Conservation (phyloP, 2,797 vertebrate genomes). For the Calcarius lapponicus region DNA sequence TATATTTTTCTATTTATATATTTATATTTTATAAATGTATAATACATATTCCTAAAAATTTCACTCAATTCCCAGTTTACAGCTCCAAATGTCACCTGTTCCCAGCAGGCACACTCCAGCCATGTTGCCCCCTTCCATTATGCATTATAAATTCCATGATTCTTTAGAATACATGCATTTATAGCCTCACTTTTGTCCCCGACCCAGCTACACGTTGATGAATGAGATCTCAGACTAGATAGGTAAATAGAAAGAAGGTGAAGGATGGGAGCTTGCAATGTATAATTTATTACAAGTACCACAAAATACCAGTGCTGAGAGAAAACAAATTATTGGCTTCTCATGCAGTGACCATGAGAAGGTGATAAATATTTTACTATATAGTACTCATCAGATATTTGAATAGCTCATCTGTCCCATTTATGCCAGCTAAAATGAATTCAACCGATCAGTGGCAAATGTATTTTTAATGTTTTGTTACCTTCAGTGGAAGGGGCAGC, state of each 20-base stretch:
- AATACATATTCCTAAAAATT: too few relatives aligned
- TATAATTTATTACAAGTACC: conserved; percentile 69
- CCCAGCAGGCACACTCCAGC: neutral
- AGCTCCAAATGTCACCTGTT: neutral
- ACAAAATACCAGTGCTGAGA: conserved; percentile 60
- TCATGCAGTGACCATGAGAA: conserved; percentile 69
- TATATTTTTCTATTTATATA: too few relatives aligned
- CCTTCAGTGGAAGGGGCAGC: conserved; percentile 35
- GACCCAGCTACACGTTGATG: conserved; percentile 35
- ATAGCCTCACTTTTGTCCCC: neutral
- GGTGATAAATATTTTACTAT: conserved; percentile 75
- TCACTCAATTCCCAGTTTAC: neutral
- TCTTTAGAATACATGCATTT: conserved; percentile 43
- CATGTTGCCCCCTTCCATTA: neutral
- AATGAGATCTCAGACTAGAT: conserved; percentile 60
- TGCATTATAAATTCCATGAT: neutral
- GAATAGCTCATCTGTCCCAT: conserved; percentile 79
- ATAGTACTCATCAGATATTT: conserved; percentile 71
- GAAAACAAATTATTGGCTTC: conserved; percentile 74
- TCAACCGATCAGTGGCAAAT: conserved; percentile 77
- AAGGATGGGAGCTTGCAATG: conserved; percentile 47
- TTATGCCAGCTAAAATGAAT: conserved; percentile 80
- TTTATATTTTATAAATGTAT: neutral
- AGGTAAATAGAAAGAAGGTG: conserved; percentile 65
- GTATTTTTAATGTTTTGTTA: conserved; percentile 77